Evolutionary conservation across 1,140 invertebrate genomes (phyloP).

Genomic region (Drosophila sp.): DNA sequence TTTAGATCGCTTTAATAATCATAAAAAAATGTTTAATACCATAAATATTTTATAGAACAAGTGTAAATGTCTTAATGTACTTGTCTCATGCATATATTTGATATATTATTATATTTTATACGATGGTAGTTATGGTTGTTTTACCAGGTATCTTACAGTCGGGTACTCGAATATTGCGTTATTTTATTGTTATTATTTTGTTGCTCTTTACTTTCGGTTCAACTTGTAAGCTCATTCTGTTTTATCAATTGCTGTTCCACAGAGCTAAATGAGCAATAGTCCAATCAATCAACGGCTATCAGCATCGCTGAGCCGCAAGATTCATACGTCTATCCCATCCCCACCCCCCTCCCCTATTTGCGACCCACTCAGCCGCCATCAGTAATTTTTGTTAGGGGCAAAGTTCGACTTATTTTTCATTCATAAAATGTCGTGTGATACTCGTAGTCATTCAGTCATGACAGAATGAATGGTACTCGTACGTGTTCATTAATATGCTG

Average conservation of each 20-base stretch:
- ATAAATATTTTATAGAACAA: too few species aligned
- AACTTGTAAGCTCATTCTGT: background rate
- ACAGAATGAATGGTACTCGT: slow-evolving; percentile 14
- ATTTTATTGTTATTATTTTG: too few species aligned
- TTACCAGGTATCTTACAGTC: too few species aligned
- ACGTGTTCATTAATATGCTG: slow-evolving; percentile 9
- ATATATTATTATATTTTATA: too few species aligned
- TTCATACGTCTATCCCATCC: slow-evolving; percentile 7
- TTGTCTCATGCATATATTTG: too few species aligned
- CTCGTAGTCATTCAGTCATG: slow-evolving; percentile 1
- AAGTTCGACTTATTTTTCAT: slow-evolving; percentile 53
- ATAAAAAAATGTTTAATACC: too few species aligned
- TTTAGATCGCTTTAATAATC: too few species aligned
- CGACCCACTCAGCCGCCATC: background rate
- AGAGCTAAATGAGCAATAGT: slow-evolving; percentile 17
- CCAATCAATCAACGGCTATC: slow-evolving; percentile 30
- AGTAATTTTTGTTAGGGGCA: slow-evolving; percentile 19
- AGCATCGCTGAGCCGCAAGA: slow-evolving; percentile 8
- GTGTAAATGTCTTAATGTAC: too few species aligned
- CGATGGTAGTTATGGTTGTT: too few species aligned
- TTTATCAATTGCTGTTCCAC: slow-evolving; percentile 23
- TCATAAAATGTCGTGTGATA: slow-evolving; percentile 50
- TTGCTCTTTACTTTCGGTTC: background rate
- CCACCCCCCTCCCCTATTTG: background rate
- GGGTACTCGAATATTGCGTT: too few species aligned